Percentiles rank a stretch among this genome's conserved stretches.
Conservation (phyloP, 1,140 invertebrate species). For the Dryas iulia region DNA sequence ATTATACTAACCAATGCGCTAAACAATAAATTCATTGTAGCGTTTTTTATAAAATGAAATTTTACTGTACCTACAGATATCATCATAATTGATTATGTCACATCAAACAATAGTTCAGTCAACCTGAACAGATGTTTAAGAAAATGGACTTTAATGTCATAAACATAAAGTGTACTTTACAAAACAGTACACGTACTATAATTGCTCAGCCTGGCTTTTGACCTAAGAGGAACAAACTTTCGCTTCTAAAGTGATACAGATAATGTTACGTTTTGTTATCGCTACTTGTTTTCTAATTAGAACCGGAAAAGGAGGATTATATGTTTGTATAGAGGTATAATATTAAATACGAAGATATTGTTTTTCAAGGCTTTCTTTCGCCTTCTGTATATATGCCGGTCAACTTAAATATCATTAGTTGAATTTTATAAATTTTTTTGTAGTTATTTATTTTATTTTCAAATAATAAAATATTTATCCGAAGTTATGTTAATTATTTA, state of each 20-base stretch:
- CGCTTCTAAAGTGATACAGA: constrained; percentile 27
- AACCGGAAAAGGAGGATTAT: constrained; percentile 5
- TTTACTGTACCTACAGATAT: constrained; percentile 4
- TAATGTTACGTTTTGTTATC: constrained; percentile 3
- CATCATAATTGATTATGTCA: constrained; percentile 30
- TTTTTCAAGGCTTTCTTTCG: too few species aligned
- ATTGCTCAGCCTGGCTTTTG: constrained; percentile 11
- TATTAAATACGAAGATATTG: background rate
- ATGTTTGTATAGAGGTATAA: too few species aligned
- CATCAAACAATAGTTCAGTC: background rate
- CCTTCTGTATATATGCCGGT: too few species aligned
- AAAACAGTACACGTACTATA: background rate
- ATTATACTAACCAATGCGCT: background rate
- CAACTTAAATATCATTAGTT: too few species aligned
- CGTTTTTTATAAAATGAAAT: background rate
- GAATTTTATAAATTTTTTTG: too few species aligned
- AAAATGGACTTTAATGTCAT: background rate
- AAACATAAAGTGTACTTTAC: constrained; percentile 4
- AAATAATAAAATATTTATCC: too few species aligned
- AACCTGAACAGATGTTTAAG: background rate
- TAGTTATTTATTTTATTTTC: too few species aligned
- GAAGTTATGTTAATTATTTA: too few species aligned
- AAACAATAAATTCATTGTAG: background rate
- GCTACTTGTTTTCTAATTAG: background rate
- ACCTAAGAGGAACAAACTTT: constrained; percentile 27